These are phyloP conservation scores for Sebastes alutus DNA, from an alignment of 2,797 vertebrate species.

Conservation along the genomic window DNA sequence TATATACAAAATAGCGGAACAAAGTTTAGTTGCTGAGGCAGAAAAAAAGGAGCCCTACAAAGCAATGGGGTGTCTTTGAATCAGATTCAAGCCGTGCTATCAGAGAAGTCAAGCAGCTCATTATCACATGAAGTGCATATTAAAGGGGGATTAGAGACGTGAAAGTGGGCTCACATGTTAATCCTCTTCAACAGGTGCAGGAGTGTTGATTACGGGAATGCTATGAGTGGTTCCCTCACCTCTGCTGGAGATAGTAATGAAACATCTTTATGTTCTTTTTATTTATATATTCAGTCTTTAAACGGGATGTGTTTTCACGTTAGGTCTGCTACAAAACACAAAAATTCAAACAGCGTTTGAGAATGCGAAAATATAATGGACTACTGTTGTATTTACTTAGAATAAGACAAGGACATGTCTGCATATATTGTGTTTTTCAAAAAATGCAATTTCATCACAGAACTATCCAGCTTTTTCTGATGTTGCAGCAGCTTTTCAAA, in stretches of 20 bases:
- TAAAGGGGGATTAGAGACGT: conserved; percentile 66
- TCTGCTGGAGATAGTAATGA: conserved; percentile 11
- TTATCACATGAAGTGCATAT: conserved; percentile 70
- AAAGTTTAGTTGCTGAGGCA: conserved; percentile 42
- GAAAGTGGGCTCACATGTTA: conserved; percentile 60
- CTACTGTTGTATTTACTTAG: neutral
- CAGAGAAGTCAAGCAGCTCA: conserved; percentile 70
- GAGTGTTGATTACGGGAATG: conserved; percentile 51
- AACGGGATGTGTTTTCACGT: neutral
- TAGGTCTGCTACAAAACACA: neutral
- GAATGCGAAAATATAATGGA: neutral
- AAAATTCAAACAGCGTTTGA: neutral
- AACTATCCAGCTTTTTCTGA: neutral
- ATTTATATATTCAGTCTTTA: neutral
- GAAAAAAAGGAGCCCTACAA: conserved; percentile 13
- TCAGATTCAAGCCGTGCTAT: conserved; percentile 62
- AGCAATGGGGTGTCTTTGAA: conserved; percentile 44
- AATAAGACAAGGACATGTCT: neutral
- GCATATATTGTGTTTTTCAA: neutral
- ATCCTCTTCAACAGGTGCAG: conserved; percentile 70
- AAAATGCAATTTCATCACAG: neutral
- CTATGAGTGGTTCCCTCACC: conserved; percentile 16
- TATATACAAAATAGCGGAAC: conserved; percentile 26
- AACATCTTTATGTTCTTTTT: neutral
- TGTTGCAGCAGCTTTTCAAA: conserved; percentile 2